A percentile compares a stretch with the other conserved stretches of the same genome.
These are phyloP conservation scores for Chironomus riparius DNA, from an alignment of 2,888 invertebrate species.

Conservation along the genomic window DNA sequence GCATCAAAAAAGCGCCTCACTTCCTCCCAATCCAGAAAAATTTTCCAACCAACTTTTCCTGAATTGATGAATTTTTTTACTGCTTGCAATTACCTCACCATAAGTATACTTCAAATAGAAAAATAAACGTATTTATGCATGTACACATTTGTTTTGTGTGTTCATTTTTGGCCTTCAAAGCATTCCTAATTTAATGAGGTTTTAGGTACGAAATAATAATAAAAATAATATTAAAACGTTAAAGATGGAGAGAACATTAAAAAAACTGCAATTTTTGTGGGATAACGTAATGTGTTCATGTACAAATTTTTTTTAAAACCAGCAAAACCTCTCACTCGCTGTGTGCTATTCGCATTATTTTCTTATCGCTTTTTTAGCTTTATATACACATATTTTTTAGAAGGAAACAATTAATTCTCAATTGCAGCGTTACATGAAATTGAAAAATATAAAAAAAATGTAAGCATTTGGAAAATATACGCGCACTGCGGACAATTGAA, in stretches of 20 bases:
- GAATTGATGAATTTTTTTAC: too few relatives aligned
- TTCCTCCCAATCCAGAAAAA: too few relatives aligned
- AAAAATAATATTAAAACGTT: not conserved
- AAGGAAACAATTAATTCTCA: constrained; percentile 27
- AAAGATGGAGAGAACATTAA: not conserved
- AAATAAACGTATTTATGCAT: not conserved
- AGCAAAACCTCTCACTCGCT: not conserved
- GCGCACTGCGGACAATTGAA: not conserved
- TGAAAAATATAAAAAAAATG: not conserved
- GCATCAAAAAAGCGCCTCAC: too few relatives aligned
- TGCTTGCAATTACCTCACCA: too few relatives aligned
- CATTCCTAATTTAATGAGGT: constrained; percentile 12
- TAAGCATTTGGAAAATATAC: constrained; percentile 7
- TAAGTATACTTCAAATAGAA: too few relatives aligned
- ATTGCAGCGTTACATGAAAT: constrained; percentile 17
- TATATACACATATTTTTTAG: not conserved
- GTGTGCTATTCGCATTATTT: constrained; percentile 19
- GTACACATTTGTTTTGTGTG: not conserved
- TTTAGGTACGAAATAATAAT: not conserved
- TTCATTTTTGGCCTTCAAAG: not conserved
- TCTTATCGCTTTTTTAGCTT: constrained; percentile 3
- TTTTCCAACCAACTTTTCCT: too few relatives aligned
- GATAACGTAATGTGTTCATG: constrained; percentile 12
- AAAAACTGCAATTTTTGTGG: constrained; percentile 16
- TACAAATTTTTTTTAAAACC: not conserved